Evolutionary conservation across 1,140 invertebrate species (phyloP).

Genomic region (Chrysopa pallens): DNA sequence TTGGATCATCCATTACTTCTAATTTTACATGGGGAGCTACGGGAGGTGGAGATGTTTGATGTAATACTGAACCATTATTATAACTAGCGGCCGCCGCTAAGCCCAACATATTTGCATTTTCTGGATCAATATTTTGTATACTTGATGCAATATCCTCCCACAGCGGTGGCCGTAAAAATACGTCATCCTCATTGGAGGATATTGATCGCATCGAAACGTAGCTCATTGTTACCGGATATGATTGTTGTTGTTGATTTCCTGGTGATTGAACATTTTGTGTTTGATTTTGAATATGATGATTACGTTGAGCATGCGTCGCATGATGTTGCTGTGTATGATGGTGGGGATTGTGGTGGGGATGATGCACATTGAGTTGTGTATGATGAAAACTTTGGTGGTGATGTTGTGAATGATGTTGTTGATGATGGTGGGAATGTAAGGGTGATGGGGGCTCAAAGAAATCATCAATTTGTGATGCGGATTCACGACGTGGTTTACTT

Average conservation of each 20-base stretch:
- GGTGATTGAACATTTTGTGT: background rate
- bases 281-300: background rate
- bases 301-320: background rate
- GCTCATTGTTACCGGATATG: constrained; percentile 21
- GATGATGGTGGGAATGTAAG: background rate
- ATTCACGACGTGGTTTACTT: constrained; percentile 37
- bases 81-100: constrained; percentile 1
- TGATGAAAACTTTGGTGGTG: background rate
- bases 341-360: background rate
- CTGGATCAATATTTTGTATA: constrained; percentile 72
- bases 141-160: constrained; percentile 82
- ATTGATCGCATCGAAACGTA: constrained; percentile 31
- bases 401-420: background rate
- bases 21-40: constrained; percentile 47
- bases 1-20: constrained; percentile 44
- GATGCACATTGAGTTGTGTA: too few species aligned
- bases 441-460: constrained; percentile 35
- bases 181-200: constrained; percentile 41
- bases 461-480: constrained; percentile 44
- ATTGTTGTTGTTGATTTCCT: background rate
- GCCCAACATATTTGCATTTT: constrained; percentile 72
- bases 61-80: background rate
- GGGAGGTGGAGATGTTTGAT: background rate
- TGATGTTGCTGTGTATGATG: background rate
- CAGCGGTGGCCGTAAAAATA: constrained; percentile 59